Evolutionary conservation across 1,140 invertebrate genomes (phyloP).

Genomic region (Drosophila saltans): DNA sequence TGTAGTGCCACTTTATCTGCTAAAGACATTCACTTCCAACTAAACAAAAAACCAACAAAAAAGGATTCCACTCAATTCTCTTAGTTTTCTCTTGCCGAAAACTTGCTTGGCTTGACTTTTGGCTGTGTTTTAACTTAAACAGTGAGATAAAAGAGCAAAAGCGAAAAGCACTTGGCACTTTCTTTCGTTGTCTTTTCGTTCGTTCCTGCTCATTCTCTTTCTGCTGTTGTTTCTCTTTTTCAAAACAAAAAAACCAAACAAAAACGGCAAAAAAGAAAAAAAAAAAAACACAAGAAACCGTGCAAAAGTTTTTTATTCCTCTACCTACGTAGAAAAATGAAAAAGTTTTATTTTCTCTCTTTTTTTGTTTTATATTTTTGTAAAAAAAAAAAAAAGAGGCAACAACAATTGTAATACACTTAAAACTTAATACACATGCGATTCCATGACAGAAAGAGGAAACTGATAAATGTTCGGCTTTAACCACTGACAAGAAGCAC

Average conservation of each 20-base stretch:
- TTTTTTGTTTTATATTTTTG: too few species aligned
- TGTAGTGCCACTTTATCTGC: constrained; percentile 15
- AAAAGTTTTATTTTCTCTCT: neutral
- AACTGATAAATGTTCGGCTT: constrained; percentile 1
- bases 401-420: constrained; percentile 27
- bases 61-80: constrained; percentile 17
- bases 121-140: constrained; percentile 26
- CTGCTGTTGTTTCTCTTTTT: constrained; percentile 1
- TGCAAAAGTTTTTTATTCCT: neutral
- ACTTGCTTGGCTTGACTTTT: constrained; percentile 28
- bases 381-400: constrained; percentile 26
- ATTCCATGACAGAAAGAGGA: constrained; percentile 1
- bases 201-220: neutral
- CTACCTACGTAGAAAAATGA: constrained; percentile 39
- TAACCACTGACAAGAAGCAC: neutral
- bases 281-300: neutral
- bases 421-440: constrained; percentile 4
- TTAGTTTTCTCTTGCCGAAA: constrained; percentile 14
- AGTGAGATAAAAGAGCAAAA: constrained; percentile 34
- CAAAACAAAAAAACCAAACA: neutral
- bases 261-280: neutral
- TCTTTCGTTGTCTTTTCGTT: constrained; percentile 16
- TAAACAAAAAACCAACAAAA: neutral
- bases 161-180: constrained; percentile 34
- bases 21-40: constrained; percentile 4